Conservation (phyloP, 2,113 vertebrate genomes). For the Gymnocephalus cernua region DNA sequence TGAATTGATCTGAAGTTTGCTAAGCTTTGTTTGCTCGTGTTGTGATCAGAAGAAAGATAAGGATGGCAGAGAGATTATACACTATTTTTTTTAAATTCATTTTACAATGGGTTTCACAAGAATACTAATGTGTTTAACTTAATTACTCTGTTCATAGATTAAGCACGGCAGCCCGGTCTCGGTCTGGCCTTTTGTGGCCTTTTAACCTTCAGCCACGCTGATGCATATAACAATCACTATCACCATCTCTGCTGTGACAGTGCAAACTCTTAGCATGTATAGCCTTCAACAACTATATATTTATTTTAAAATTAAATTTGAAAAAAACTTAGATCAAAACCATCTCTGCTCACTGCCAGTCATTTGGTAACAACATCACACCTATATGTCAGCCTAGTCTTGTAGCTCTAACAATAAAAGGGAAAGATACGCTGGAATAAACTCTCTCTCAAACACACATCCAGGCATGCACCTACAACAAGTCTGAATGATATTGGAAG, state of each 20-base stretch:
- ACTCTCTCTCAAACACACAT: conserved; percentile 9
- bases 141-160: conserved; percentile 69
- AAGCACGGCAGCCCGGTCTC: conserved; percentile 46
- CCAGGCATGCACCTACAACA: background rate
- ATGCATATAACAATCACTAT: conserved; percentile 1
- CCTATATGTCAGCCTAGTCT: background rate
- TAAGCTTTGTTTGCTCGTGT: conserved; percentile 69
- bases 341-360: background rate
- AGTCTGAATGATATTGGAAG: background rate
- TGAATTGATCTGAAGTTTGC: conserved; percentile 56
- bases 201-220: conserved; percentile 53
- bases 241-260: background rate
- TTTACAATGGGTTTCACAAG: conserved; percentile 51
- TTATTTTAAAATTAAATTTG: background rate
- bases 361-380: background rate
- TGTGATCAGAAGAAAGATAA: conserved; percentile 63
- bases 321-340: background rate
- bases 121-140: conserved; percentile 68
- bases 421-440: background rate
- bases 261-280: background rate
- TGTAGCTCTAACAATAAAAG: background rate
- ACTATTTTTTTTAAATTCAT: conserved; percentile 66
- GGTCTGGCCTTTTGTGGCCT: conserved; percentile 34
- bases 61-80: conserved; percentile 72
- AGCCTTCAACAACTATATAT: background rate